Evolutionary conservation across 1,140 invertebrate species (phyloP), one percentile per base, ranked within the genome.

Genomic region (Coboldia fuscipes): DNA sequence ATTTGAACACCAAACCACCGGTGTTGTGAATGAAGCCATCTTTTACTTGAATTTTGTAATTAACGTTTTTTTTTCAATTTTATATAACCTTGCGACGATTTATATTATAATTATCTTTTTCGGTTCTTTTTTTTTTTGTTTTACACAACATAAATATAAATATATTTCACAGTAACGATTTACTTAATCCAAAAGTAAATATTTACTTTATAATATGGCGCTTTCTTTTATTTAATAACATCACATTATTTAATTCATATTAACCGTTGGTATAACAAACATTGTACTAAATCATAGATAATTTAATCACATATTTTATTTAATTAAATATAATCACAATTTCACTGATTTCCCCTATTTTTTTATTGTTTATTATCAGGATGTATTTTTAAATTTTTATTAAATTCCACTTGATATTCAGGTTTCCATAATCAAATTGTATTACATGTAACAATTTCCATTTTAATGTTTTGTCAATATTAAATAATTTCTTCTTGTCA

Each of bases 1-100:
- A 46, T 55, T 49, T 32, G 52, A 47, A 36, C 52, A 55, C 52
- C 52, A 55, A 10, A 55, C 52, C 19, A 55, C 52, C 7, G 52
- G 52, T 44, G 49, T 51, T 36, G 47, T 43, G 30, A 50, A 43
- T 47, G 51, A 54, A 31, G 35, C 29, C 23, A 17, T 34, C 19
- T 24, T 13, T 33, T 14, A 22, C 23, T 32, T 13, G n/a, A 12
- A 16, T 13, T 32, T 32, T 32, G 10, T 17, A 16, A 12, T 32
- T 32, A 3, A 3, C 3, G 3, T 32, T 32, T 32, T 32, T 15
- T 32, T 15, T 15, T 17, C 16, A 15, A 32, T 32, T 19, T 3
- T 10, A n/a, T n/a, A n/a, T n/a, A n/a, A n/a, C n/a, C n/a, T n/a
- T n/a, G n/a, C n/a, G n/a, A n/a, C n/a, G n/a, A n/a, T n/a, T n/a